Conservation (phyloP, 1,140 invertebrate species). For the Melipona quadrifasciata region DNA sequence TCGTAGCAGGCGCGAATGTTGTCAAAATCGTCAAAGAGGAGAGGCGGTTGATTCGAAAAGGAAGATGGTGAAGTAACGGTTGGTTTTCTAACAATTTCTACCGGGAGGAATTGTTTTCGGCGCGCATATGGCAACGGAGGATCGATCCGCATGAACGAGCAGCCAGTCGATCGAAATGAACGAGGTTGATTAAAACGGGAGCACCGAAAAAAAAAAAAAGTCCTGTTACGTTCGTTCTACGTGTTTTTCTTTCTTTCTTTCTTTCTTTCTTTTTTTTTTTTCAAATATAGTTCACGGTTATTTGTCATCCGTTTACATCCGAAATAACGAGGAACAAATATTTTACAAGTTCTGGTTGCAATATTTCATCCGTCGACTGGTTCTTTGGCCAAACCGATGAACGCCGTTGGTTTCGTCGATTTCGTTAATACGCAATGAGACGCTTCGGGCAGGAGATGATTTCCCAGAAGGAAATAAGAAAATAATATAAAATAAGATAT, state of each 20-base stretch:
- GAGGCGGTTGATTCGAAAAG: neutral
- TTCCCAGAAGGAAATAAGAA: too few species aligned
- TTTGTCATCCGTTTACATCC: neutral
- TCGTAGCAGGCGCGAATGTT: too few species aligned
- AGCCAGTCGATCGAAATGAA: constrained; percentile 1
- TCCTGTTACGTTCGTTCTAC: neutral
- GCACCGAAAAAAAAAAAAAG: neutral
- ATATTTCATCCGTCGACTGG: neutral
- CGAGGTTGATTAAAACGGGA: neutral
- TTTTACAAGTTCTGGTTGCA: neutral
- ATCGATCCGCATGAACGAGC: neutral
- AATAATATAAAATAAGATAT: too few species aligned
- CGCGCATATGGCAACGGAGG: too few species aligned
- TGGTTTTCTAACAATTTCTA: neutral
- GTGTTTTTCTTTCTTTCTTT: too few species aligned
- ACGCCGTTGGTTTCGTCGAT: neutral
- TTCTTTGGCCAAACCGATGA: neutral
- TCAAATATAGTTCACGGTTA: neutral
- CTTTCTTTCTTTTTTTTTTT: neutral
- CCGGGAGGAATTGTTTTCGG: neutral
- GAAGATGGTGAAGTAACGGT: neutral
- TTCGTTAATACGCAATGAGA: too few species aligned
- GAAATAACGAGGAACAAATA: neutral
- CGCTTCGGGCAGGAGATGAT: too few species aligned
- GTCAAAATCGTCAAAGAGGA: too few species aligned